phyloP scores from a whole-genome alignment of 2,797 vertebrate species.

The Rhincodon typus region DNA sequence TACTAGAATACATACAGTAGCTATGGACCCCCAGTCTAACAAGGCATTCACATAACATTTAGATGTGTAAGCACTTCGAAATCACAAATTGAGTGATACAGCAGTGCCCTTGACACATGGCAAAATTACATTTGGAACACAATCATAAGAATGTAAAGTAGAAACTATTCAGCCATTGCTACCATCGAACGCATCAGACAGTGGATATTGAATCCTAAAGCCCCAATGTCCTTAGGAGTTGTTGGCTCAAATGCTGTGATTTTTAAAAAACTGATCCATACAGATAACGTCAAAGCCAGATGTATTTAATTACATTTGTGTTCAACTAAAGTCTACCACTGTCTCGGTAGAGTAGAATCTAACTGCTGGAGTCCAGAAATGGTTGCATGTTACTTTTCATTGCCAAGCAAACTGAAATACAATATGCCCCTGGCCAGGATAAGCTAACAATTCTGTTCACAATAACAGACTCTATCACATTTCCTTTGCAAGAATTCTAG shows the following conservation, averaged over 20 bases:
- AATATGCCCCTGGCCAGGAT: neutral
- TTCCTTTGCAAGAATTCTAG: constrained; percentile 6
- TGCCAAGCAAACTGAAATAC: neutral
- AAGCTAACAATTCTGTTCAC: neutral
- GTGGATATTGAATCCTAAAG: neutral
- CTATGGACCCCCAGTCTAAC: neutral
- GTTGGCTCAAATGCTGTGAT: neutral
- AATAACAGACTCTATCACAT: neutral
- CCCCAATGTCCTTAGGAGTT: neutral
- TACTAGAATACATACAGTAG: neutral
- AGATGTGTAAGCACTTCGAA: neutral
- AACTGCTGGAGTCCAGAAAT: constrained; percentile 12
- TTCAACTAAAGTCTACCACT: constrained; percentile 2
- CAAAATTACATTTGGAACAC: constrained; percentile 16
- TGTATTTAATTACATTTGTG: constrained; percentile 17
- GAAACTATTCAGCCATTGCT: neutral
- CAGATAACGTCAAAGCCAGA: neutral
- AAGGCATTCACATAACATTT: neutral
- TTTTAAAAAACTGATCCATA: neutral
- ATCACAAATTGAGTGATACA: neutral
- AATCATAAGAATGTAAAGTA: neutral
- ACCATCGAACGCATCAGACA: neutral
- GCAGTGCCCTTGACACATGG: neutral
- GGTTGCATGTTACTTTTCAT: neutral
- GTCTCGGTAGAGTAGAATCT: neutral